Conservation (phyloP, 2,797 vertebrate genomes). For the Picus viridis region DNA sequence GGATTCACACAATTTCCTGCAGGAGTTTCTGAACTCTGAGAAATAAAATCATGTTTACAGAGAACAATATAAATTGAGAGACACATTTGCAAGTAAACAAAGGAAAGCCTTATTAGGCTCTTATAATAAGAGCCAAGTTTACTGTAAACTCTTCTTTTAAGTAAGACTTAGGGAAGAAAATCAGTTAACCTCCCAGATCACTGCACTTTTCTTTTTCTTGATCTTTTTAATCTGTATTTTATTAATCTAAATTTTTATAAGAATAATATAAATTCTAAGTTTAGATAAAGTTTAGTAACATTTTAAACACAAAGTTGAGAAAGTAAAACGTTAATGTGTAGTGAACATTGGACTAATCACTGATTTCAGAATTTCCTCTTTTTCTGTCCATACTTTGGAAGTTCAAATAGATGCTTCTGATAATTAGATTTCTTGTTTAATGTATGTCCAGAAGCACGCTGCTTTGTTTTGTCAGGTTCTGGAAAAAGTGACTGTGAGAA, state of each 20-base stretch:
- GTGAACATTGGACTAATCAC: not conserved
- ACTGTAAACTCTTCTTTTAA: not conserved
- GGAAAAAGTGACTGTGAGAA: not conserved
- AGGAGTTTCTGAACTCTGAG: not conserved
- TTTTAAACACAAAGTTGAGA: not conserved
- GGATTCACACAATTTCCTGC: not conserved
- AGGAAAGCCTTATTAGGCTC: not conserved
- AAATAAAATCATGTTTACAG: not conserved
- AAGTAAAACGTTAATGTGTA: fast-evolving
- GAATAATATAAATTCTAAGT: not conserved
- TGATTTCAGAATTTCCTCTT: not conserved
- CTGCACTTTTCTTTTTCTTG: not conserved
- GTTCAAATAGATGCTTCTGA: not conserved
- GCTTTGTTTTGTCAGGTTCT: not conserved
- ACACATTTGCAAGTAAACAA: not conserved
- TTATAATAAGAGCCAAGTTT: not conserved
- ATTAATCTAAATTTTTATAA: not conserved
- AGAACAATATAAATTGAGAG: not conserved
- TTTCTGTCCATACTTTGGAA: not conserved
- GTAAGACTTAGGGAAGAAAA: not conserved
- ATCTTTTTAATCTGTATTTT: not conserved
- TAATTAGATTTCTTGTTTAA: not conserved
- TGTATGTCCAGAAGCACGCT: not conserved
- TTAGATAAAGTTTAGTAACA: not conserved
- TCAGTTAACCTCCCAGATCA: not conserved